A percentile compares a stretch with the other conserved stretches of the same genome.
phyloP scores from a whole-genome alignment of 2,888 invertebrate species.

The Hypomecis atomaria region DNA sequence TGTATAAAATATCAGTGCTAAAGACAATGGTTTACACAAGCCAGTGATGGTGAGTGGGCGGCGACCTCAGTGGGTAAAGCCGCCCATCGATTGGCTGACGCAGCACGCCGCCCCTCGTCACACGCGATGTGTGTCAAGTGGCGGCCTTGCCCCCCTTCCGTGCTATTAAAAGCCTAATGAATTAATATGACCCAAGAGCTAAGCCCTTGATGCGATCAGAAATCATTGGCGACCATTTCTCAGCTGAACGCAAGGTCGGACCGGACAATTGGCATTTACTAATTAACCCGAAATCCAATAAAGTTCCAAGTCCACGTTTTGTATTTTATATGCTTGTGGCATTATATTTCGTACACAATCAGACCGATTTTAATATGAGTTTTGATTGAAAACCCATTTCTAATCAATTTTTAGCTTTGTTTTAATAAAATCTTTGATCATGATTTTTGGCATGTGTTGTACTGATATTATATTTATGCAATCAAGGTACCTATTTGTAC shows the following conservation, averaged over 20 bases:
- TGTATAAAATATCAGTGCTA: background rate
- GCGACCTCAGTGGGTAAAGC: conserved; percentile 64
- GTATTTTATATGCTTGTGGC: too few species aligned
- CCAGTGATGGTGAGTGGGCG: conserved; percentile 61
- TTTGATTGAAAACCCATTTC: too few species aligned
- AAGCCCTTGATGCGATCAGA: conserved; percentile 58
- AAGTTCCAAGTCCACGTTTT: background rate
- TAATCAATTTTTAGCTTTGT: too few species aligned
- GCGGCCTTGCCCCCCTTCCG: conserved; percentile 81
- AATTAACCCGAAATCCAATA: background rate
- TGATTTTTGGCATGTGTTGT: too few species aligned
- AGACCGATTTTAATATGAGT: too few species aligned
- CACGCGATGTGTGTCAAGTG: conserved; percentile 79
- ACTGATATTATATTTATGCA: too few species aligned
- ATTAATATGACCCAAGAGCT: conserved; percentile 69
- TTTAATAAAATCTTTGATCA: too few species aligned
- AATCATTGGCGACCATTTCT: conserved; percentile 43
- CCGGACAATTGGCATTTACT: background rate
- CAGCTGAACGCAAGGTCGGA: conserved; percentile 39
- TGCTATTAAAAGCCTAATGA: conserved; percentile 82
- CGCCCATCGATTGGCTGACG: conserved; percentile 79
- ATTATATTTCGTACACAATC: too few species aligned
- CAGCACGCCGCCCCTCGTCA: conserved; percentile 74
- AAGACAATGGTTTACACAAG: conserved; percentile 34
- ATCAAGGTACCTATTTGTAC: too few species aligned